A percentile compares a stretch with the other conserved stretches of the same genome.
Evolutionary conservation across 2,797 vertebrate species (phyloP).

Genomic region (Anomalospiza imberbis): DNA sequence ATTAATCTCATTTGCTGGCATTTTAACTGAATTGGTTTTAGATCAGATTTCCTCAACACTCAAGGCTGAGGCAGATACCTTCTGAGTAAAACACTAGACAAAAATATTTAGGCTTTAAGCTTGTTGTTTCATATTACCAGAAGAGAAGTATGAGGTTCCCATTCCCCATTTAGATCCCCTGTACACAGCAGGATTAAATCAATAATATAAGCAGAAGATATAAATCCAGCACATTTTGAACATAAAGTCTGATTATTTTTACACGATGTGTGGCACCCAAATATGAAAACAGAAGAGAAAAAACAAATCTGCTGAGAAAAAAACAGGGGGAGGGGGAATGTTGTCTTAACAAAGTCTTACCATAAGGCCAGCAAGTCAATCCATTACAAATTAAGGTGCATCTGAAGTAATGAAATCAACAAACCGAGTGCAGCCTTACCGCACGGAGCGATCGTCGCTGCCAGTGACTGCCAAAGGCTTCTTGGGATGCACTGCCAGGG

Average conservation of each 20-base stretch:
- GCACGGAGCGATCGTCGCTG: slow-evolving; percentile 91
- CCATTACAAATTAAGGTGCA: background rate
- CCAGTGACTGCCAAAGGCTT: slow-evolving; percentile 92
- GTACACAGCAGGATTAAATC: background rate
- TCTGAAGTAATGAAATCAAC: fast-evolving
- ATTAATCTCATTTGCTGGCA: background rate
- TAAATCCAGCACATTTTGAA: background rate
- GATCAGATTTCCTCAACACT: background rate
- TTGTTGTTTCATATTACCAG: background rate
- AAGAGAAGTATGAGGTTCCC: background rate
- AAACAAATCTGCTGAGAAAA: background rate
- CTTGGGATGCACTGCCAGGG: slow-evolving; percentile 90
- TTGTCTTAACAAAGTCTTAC: background rate
- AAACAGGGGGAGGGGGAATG: fast-evolving
- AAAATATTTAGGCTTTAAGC: background rate
- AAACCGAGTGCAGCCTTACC: slow-evolving; percentile 69
- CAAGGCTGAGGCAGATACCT: background rate
- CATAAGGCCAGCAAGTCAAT: background rate
- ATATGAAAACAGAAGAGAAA: background rate
- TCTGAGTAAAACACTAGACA: background rate
- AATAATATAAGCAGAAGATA: background rate
- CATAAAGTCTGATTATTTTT: background rate
- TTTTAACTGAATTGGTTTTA: background rate
- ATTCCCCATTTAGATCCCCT: background rate
- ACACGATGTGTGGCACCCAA: fast-evolving